Evolutionary conservation across 2,797 vertebrate species (phyloP).

Genomic region (Notolabrus celidotus): DNA sequence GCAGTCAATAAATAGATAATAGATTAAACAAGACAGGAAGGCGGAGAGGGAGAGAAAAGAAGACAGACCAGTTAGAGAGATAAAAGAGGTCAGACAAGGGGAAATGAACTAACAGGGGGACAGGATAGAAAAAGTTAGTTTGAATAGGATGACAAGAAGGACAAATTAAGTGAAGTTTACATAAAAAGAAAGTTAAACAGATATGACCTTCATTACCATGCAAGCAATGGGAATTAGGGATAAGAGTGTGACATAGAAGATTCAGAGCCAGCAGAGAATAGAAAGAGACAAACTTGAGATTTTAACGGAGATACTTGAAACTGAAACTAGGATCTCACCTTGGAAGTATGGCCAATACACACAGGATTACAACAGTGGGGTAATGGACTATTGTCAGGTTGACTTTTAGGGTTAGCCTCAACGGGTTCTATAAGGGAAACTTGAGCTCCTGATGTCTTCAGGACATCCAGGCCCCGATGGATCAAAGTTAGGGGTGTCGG

Average conservation of each 20-base stretch:
- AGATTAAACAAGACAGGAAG: constrained; percentile 26
- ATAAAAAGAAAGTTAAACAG: constrained; percentile 25
- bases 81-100: constrained; percentile 16
- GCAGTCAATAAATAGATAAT: constrained; percentile 23
- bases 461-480: no score
- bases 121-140: constrained; percentile 6
- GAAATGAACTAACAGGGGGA: constrained; percentile 18
- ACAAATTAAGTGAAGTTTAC: constrained; percentile 22
- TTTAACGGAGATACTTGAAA: background rate
- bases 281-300: background rate
- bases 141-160: constrained; percentile 7
- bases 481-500: no score
- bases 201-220: constrained; percentile 24
- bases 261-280: background rate
- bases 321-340: background rate
- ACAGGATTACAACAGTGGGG: background rate
- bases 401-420: no score
- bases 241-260: background rate
- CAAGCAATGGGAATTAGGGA: constrained; percentile 15
- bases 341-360: background rate
- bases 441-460: no score
- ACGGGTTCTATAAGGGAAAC: no score
- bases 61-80: constrained; percentile 1
- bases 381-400: no score
- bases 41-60: constrained; percentile 1